Evolutionary conservation across 1,140 invertebrate species (phyloP).

Genomic region (Globodera rostochiensis): DNA sequence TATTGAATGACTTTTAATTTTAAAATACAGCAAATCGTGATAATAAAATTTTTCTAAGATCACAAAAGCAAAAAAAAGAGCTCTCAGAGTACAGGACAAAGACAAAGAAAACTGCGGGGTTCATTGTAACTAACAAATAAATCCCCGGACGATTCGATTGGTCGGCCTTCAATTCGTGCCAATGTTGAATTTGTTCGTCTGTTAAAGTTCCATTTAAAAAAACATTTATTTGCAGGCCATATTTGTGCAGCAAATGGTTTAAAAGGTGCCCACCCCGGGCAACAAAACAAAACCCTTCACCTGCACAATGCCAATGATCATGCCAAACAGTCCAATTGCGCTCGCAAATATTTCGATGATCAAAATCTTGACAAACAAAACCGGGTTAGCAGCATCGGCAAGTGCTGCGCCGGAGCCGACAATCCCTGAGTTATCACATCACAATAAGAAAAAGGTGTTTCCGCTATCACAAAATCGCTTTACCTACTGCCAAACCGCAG

Average conservation of each 20-base stretch:
- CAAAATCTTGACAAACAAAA: conserved; percentile 92
- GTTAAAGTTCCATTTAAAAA: conserved; percentile 8
- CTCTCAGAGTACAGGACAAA: no score
- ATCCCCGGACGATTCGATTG: no score
- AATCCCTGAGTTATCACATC: conserved; percentile 67
- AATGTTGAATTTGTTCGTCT: conserved; percentile 30
- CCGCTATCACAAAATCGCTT: not conserved
- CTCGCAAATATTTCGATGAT: conserved; percentile 98
- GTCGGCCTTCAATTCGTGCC: conserved; percentile 11
- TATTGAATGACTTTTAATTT: no score
- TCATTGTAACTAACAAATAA: no score
- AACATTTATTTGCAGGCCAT: not conserved
- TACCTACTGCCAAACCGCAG: conserved; percentile 89
- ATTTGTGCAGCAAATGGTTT: not conserved
- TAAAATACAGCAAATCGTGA: no score
- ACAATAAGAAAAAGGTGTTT: not conserved
- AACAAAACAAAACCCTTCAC: conserved; percentile 17
- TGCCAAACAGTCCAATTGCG: conserved; percentile 93
- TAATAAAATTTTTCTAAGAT: not conserved
- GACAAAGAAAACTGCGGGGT: not conserved
- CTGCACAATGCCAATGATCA: conserved; percentile 96
- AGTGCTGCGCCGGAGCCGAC: conserved; percentile 92
- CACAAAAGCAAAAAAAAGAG: not conserved
- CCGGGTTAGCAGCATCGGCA: conserved; percentile 89
- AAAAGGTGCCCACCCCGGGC: not conserved